Base-by-base conservation (phyloP, 2,797 vertebrate genomes). In the Sebastes kiyomatsui region DNA sequence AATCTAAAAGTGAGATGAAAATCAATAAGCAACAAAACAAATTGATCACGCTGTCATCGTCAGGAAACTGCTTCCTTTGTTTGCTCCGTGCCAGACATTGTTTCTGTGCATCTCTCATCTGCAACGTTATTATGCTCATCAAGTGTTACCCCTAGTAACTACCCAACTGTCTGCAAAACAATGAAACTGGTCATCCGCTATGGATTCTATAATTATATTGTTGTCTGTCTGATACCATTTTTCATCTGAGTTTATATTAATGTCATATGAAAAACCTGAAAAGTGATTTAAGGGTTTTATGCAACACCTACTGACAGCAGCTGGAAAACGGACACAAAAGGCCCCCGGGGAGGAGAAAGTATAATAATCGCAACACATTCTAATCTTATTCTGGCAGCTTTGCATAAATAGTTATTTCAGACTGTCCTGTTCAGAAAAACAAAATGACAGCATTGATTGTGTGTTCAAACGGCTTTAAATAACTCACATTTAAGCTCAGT, bases 381-480 rank as follows among this genome's bases (percentile, higher is more conserved):
- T 86, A 84, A 92, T 87, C 73, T 88, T 85, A 59, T 42, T 61
- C 72, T 73, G 69, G 23, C 70, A 77, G 55, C 61, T 73, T 49
- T 80, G 25, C 38, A 80, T 80, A 77, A 82, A 87, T 80, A 72
- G 71, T 56, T 54, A 55, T 73, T 75, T 75, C 9, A 85, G 61
- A 22, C 38, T n/a, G 52, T 52, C 30, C 49, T 67, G 20, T 67
- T 86, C 6, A 67, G 3, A 68, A 66, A 49, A 42, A 8, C 16
- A 49, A 54, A 49, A 75, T 75, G 62, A 88, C 66, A 66, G 81
- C 6, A 1, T 49, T 62, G 46, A 58, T 80, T 59, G 32, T 72
- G 60, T 64, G 27, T 59, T 76, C 35, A 69, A 80, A 82, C 42
- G 27, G 71, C 55, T 75, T 81, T 55, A 72, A 79, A 90, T 75